Percentiles rank a stretch among this genome's conserved stretches.
These are phyloP conservation scores for Agriotes lineatus DNA, from an alignment of 2,888 invertebrate species.

Conservation along the genomic window DNA sequence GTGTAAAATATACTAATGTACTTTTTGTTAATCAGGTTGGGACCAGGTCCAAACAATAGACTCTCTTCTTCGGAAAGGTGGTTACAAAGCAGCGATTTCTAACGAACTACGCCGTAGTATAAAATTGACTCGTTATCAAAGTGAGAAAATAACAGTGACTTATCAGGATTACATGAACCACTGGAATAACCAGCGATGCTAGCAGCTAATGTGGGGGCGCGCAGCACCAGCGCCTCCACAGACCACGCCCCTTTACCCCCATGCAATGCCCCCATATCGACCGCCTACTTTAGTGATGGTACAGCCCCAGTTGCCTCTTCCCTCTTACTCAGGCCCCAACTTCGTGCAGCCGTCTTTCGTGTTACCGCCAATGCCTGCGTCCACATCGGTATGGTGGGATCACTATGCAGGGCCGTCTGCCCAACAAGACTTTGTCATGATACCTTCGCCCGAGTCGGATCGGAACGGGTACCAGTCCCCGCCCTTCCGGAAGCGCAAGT, in stretches of 20 bases:
- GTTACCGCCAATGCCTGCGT: constrained; percentile 53
- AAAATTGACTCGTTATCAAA: constrained; percentile 96
- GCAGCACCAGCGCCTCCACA: constrained; percentile 58
- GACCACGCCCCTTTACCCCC: constrained; percentile 36
- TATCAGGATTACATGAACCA: constrained; percentile 86
- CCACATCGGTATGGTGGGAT: constrained; percentile 61
- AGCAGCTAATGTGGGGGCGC: constrained; percentile 75
- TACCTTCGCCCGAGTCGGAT: constrained; percentile 52
- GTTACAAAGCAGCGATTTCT: constrained; percentile 93
- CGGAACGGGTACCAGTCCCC: constrained; percentile 56
- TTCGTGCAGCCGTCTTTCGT: constrained; percentile 51
- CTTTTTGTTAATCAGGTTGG: constrained; percentile 81
- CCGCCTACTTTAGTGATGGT: constrained; percentile 60
- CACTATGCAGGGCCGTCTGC: constrained; percentile 59
- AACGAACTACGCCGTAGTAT: constrained; percentile 88
- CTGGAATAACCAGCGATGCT: constrained; percentile 78
- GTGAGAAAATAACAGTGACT: constrained; percentile 92
- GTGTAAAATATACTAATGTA: constrained; percentile 18
- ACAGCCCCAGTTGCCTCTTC: constrained; percentile 61
- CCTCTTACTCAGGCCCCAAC: constrained; percentile 52
- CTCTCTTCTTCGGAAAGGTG: constrained; percentile 96
- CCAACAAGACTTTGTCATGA: constrained; percentile 56
- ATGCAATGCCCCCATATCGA: constrained; percentile 43
- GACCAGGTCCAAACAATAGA: constrained; percentile 99
- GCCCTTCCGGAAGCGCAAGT: constrained; percentile 63